phyloP scores from a whole-genome alignment of 2,888 invertebrate species.

The Steinernema scapterisci region DNA sequence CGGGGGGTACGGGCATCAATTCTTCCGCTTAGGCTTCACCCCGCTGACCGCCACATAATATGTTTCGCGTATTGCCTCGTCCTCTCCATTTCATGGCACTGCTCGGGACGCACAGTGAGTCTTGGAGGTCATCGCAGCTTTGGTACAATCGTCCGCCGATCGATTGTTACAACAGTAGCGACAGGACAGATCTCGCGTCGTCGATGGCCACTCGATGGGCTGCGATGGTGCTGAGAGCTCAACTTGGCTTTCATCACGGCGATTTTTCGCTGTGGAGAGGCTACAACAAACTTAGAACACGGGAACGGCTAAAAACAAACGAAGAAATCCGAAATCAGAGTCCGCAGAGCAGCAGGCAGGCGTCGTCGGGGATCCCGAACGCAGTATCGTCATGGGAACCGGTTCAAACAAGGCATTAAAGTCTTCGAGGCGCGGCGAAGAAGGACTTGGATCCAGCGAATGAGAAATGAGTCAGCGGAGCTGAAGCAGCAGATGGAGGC shows the following conservation, averaged over 20 bases:
- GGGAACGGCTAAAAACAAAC: background rate
- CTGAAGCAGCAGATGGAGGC: background rate
- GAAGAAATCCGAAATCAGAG: background rate
- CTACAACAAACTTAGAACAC: conserved; percentile 26
- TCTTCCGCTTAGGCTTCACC: background rate
- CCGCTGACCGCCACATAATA: background rate
- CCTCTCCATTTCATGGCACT: background rate
- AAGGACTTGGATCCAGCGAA: background rate
- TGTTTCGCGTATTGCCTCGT: background rate
- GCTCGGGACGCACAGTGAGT: too few species aligned
- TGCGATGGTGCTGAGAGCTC: too few species aligned
- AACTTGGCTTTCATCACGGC: too few species aligned
- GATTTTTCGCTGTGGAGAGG: background rate
- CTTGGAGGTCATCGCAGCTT: too few species aligned
- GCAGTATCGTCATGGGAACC: too few species aligned
- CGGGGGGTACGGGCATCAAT: background rate
- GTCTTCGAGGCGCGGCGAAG: background rate
- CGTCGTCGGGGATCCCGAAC: background rate
- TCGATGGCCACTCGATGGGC: background rate
- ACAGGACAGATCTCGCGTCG: background rate
- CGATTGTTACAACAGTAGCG: conserved; percentile 6
- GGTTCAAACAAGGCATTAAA: too few species aligned
- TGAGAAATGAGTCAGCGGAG: background rate
- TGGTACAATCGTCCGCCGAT: background rate
- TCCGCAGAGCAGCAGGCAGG: background rate